A percentile compares a stretch with the other conserved stretches of the same genome.
phyloP scores from a whole-genome alignment of 2,797 vertebrate species.

The Uromys caudimaculatus region DNA sequence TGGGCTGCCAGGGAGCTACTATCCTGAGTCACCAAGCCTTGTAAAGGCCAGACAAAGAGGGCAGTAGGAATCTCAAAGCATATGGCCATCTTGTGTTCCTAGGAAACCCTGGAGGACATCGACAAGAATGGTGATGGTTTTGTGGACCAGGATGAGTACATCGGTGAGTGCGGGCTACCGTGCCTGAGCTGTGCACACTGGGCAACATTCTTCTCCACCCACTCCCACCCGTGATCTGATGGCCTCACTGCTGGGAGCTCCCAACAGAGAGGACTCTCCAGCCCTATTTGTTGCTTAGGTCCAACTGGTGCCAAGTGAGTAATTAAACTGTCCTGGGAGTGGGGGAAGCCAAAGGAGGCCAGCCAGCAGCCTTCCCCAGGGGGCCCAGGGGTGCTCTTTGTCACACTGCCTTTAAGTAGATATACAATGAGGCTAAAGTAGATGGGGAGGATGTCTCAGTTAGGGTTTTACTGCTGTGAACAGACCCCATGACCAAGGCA shows the following conservation, averaged over 20 bases:
- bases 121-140: conserved; percentile 97
- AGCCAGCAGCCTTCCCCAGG: fast-evolving
- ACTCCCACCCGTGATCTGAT: not conserved
- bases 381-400: not conserved
- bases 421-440: not conserved
- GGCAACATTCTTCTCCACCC: not conserved
- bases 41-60: not conserved
- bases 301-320: not conserved
- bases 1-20: not conserved
- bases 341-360: not conserved
- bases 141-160: conserved; percentile 98
- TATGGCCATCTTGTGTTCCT: conserved; percentile 28
- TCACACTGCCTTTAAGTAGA: not conserved
- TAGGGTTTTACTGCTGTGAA: not conserved
- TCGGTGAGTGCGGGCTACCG: conserved; percentile 90
- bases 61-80: not conserved
- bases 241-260: not conserved
- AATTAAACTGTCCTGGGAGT: not conserved
- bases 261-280: not conserved
- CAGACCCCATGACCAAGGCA: not conserved
- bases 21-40: not conserved
- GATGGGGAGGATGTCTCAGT: not conserved
- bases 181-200: not conserved
- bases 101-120: conserved; percentile 99
- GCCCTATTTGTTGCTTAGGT: not conserved